Evolutionary conservation across 2,888 invertebrate genomes (phyloP).

Genomic region (Diarsia rubi): DNA sequence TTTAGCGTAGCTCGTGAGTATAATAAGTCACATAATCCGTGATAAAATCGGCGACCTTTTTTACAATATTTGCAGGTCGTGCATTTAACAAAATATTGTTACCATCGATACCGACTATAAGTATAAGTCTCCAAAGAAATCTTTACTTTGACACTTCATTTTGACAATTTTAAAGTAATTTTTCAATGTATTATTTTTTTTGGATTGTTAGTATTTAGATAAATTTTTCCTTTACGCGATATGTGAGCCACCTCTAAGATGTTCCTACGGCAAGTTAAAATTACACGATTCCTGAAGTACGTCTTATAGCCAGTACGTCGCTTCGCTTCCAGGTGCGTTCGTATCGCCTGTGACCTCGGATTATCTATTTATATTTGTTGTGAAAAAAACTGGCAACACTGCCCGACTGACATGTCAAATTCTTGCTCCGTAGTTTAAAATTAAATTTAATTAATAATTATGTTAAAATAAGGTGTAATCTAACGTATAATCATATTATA

Average conservation of each 20-base stretch:
- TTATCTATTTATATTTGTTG: conserved; percentile 4
- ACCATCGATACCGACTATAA: neutral
- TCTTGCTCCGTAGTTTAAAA: no score
- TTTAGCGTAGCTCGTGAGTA: neutral
- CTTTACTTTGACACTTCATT: neutral
- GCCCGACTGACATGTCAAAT: no score
- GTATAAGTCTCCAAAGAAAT: neutral
- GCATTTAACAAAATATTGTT: neutral
- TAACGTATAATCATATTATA: no score
- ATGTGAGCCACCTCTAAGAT: neutral
- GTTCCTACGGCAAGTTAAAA: neutral
- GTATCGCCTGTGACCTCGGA: neutral
- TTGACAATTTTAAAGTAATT: neutral
- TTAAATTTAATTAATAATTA: no score
- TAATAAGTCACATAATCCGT: neutral
- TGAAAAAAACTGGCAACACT: no score
- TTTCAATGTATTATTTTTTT: no score
- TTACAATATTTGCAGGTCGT: neutral
- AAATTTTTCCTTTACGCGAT: neutral
- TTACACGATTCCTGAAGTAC: conserved; percentile 11
- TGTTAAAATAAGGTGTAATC: no score
- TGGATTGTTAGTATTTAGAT: neutral
- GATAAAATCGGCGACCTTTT: neutral
- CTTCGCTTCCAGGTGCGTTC: conserved; percentile 7
- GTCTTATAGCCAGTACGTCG: neutral